Percentiles rank a stretch among this genome's conserved stretches.
Conservation (phyloP, 2,113 vertebrate species). For the Mormoops blainvillei region DNA sequence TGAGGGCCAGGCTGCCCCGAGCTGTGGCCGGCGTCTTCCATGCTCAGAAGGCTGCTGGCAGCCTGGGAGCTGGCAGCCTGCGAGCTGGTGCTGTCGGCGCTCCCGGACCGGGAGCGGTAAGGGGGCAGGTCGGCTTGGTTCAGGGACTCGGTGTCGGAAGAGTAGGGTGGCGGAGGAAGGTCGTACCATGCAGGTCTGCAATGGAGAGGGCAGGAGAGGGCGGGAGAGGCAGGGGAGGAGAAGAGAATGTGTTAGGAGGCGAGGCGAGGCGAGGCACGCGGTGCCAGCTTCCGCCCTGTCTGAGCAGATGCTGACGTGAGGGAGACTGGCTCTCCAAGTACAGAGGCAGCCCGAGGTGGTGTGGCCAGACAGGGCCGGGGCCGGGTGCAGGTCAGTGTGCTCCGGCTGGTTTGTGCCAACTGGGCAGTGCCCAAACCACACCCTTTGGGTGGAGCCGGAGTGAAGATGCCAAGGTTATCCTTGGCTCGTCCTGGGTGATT, state of each 20-base stretch:
- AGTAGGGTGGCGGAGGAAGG: constrained; percentile 95
- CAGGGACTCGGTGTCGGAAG: constrained; percentile 82
- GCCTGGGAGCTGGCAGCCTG: constrained; percentile 32
- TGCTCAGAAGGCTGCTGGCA: constrained; percentile 65
- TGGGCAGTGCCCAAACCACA: background rate
- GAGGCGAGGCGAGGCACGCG: background rate
- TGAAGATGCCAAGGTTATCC: background rate
- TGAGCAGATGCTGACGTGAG: background rate
- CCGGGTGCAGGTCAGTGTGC: background rate
- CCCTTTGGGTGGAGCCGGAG: background rate
- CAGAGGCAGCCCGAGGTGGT: background rate
- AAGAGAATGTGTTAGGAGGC: background rate
- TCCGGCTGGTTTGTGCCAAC: background rate
- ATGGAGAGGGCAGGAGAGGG: background rate
- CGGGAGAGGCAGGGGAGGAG: background rate
- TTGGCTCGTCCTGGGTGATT: background rate
- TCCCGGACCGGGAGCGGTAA: constrained; percentile 83
- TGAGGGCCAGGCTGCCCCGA: constrained; percentile 59
- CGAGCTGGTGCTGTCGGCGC: constrained; percentile 71
- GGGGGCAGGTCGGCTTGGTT: constrained; percentile 88
- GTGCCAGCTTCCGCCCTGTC: background rate
- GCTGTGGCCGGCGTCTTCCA: constrained; percentile 16
- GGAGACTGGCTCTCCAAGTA: background rate
- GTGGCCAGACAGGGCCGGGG: background rate
- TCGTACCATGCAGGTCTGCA: constrained; percentile 95